Evolutionary conservation across 2,888 invertebrate species (phyloP), one percentile per base, ranked within the genome.

Genomic region (Ptychoptera contaminata): DNA sequence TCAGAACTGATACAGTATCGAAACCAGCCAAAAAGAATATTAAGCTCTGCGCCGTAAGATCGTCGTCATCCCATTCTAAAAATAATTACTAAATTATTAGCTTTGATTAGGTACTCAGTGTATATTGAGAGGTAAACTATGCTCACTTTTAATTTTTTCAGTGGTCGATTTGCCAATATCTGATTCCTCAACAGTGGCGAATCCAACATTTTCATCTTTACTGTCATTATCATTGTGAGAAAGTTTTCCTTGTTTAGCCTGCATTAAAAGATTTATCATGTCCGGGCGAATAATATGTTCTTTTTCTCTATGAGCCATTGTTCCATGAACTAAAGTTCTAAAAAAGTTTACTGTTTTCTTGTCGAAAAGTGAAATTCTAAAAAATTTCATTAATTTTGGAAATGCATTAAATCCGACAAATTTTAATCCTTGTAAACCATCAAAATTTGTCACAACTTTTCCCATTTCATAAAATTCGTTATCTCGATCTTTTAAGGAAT

Each of bases 1-100:
- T 67, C 0, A 65, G 44, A 2, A 57, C 52, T 0, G 65, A 54
- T 0, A 59, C 56, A 0, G 72, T 70, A 38, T 74, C 74, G 23
- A 73, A 74, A 1, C 75, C 74, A 14, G 71, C 74, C 16, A 72
- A 56, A 52, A 74, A 71, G 57, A 75, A 74, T 0, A 73, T 46
- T 5, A 72, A 63, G 12, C 68, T 69, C 58, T 77, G 76, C 0
- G 74, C 72, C 1, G 72, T 68, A 11, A 77, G 63, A 44, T 75
- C 74, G 1, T 68, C 64, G 48, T 74, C 72, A 7, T 52, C 56
- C 63, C 65, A 63, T 16, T 58, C 54, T 36, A 12, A 34, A 34
- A 34, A n/a, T 34, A 34, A n/a, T 34, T 10, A 31, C 7, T 8
- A 10, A 8, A n/a, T n/a, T n/a, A n/a, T n/a, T n/a, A n/a, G n/a